Percentiles rank a stretch among this genome's conserved stretches.
These are phyloP conservation scores for Archilochus colubris DNA, from an alignment of 2,113 vertebrate genomes.

Conservation along the genomic window DNA sequence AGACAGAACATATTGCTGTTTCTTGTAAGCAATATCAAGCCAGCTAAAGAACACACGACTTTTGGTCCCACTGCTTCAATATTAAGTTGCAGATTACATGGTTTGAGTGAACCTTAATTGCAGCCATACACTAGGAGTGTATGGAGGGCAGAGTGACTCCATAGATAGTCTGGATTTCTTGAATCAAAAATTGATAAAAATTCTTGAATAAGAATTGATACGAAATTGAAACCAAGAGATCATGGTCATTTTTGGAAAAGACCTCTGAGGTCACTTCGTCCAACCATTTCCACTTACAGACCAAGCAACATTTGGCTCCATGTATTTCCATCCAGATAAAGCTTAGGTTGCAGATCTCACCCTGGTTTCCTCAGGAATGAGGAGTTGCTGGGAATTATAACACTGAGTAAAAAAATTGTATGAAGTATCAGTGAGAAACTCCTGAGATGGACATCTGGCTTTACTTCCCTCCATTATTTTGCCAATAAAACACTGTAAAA, in stretches of 20 bases:
- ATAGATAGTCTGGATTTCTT: neutral
- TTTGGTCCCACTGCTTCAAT: neutral
- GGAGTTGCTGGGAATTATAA: neutral
- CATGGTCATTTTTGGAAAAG: too few relatives aligned
- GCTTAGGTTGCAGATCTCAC: neutral
- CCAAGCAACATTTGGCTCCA: neutral
- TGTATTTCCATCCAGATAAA: neutral
- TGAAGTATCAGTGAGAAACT: neutral
- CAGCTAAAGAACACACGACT: neutral
- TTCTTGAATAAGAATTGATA: neutral
- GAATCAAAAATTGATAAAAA: neutral
- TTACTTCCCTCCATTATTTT: neutral
- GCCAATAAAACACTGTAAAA: neutral
- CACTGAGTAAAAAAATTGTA: neutral
- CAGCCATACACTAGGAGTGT: neutral
- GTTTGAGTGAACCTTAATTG: constrained; percentile 43
- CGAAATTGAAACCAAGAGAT: neutral
- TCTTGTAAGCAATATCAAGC: neutral
- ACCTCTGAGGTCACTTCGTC: too few relatives aligned
- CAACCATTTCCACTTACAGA: neutral
- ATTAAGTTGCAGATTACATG: neutral
- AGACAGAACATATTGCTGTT: constrained; percentile 13
- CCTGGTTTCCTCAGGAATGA: neutral
- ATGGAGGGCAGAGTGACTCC: neutral
- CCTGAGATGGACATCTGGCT: neutral